Base-by-base conservation (phyloP, 2,888 invertebrate species). In the Galerucella calmariensis region DNA sequence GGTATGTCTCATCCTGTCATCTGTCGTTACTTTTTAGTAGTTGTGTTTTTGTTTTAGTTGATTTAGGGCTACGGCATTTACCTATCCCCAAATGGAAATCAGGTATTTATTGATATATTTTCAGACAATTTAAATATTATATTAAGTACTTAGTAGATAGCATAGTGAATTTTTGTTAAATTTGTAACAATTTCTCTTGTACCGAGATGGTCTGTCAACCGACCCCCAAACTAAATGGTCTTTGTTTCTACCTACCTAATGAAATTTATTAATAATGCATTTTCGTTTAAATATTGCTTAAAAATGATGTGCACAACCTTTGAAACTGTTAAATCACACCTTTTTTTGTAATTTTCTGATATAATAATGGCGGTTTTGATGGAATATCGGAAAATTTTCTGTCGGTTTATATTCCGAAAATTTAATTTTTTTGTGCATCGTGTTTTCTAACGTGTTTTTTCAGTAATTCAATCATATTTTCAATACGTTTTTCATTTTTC, bases 11-110 rank as follows among this genome's bases (percentile, higher is more conserved):
- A 16, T 62, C 66, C 56, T 66, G 66, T 67, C 66, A 67, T 66
- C 66, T 72, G 72, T 72, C 72, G 66, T 72, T 72, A 67, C 59
- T 14, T 72, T 72, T 72, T 67, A 66, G 66, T 67, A 72, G 72
- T 72, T 72, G 72, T 72, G 72, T 72, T 72, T 72, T 72, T 67
- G 72, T 72, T 72, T 72, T 72, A 72, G 72, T 72, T 72, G 72
- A 59, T 66, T 72, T 72, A 66, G 72, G 71, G 71, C 66, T 72
- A 72, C 46, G 72, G 72, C 72, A 66, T 66, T 72, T 67, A 66
- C 72, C 66, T 66, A 35, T 72, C 59, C 72, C 24, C 72, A 72
- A 67, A 72, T 72, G 72, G 72, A 72, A 72, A 72, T 59, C 46
- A 72, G 72, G 72, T 72, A 67, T 66, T 66, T 72, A 66, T 67